These are phyloP conservation scores for Cantharis rufa DNA, from an alignment of 2,888 invertebrate species.

Conservation along the genomic window DNA sequence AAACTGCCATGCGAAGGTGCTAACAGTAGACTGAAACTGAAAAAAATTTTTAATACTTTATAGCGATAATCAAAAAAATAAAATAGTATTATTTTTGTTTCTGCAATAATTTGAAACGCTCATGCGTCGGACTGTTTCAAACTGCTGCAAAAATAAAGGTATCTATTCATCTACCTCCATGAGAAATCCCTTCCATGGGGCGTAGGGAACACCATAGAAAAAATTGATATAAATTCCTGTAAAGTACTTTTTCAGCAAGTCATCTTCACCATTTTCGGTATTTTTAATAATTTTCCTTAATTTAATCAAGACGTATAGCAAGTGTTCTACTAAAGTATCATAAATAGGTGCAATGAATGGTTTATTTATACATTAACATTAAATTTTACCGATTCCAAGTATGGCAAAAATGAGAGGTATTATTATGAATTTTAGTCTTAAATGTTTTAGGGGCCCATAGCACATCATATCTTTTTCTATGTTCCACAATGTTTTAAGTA, in stretches of 20 bases:
- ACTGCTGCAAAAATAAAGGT: background rate
- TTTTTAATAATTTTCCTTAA: background rate
- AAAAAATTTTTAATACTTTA: background rate
- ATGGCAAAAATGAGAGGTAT: constrained; percentile 8
- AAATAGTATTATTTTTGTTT: too few relatives aligned
- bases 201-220: constrained; percentile 1
- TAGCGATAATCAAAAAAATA: too few relatives aligned
- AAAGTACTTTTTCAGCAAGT: constrained; percentile 1
- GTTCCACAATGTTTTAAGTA: constrained; percentile 23
- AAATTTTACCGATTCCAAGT: constrained; percentile 11
- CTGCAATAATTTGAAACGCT: too few relatives aligned
- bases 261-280: background rate
- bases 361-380: background rate
- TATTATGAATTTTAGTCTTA: constrained; percentile 10
- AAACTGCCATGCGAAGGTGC: constrained; percentile 26
- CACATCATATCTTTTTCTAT: constrained; percentile 22
- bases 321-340: constrained; percentile 11
- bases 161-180: background rate
- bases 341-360: background rate
- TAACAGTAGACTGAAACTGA: constrained; percentile 11
- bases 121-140: too few relatives aligned
- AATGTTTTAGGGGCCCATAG: constrained; percentile 3
- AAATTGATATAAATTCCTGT: background rate
- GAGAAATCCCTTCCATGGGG: background rate
- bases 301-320: background rate